phyloP scores from a whole-genome alignment of 2,797 vertebrate genomes.

The Smutsia temminckii region DNA sequence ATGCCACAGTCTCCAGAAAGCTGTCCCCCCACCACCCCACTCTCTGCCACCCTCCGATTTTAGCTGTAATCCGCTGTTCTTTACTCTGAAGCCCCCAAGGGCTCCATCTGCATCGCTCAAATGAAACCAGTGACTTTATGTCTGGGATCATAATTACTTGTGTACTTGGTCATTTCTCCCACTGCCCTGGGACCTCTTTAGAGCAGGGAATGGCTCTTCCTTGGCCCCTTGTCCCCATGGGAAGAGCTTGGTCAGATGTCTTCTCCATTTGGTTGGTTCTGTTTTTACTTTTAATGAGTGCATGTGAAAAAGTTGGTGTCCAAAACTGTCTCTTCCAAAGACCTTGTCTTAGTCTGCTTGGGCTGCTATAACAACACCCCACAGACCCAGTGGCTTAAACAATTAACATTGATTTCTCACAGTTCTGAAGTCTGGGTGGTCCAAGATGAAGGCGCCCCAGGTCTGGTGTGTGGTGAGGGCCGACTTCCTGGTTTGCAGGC shows the following conservation, averaged over 20 bases:
- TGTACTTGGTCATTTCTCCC: not conserved
- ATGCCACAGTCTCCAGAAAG: not conserved
- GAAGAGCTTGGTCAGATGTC: not conserved
- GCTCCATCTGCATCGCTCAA: not conserved
- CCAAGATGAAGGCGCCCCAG: not conserved
- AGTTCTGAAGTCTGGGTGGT: not conserved
- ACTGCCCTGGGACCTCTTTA: not conserved
- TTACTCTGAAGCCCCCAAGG: not conserved
- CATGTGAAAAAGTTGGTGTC: not conserved
- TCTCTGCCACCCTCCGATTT: not conserved
- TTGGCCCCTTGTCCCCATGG: not conserved
- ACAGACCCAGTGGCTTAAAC: not conserved
- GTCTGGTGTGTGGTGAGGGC: not conserved
- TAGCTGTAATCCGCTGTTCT: not conserved
- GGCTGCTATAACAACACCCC: not conserved
- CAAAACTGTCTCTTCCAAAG: not conserved
- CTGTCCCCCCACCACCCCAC: too few species aligned
- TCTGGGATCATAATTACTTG: not conserved
- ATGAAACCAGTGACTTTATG: not conserved
- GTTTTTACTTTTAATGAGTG: not conserved
- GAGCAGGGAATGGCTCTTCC: not conserved
- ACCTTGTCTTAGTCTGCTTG: not conserved
- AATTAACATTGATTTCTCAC: not conserved
- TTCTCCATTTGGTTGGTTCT: not conserved
- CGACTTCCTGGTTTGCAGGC: not conserved